phyloP scores from a whole-genome alignment of 2,888 invertebrate species.

The Brachypalpus laphriformis region DNA sequence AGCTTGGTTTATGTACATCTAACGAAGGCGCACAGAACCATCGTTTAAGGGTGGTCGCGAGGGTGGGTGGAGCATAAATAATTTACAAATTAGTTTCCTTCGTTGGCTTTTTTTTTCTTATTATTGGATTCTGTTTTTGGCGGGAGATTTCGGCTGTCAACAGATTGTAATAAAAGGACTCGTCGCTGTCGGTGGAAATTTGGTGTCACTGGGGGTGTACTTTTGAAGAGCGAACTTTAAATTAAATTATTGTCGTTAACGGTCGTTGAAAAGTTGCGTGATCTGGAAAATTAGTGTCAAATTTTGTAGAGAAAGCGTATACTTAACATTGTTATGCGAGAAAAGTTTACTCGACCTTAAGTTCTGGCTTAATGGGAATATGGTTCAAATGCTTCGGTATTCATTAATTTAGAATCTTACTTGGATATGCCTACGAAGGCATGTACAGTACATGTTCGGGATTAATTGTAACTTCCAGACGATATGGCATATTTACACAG shows the following conservation, averaged over 20 bases:
- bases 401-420: not conserved
- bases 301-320: not conserved
- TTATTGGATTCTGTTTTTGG: slow-evolving; percentile 19
- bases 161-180: slow-evolving; percentile 28
- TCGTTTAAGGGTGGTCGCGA: slow-evolving; percentile 36
- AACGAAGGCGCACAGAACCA: slow-evolving; percentile 15
- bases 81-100: slow-evolving; percentile 62
- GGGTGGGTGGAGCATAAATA: slow-evolving; percentile 45
- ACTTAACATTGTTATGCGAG: not conserved
- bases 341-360: not conserved
- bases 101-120: not conserved
- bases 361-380: slow-evolving; percentile 1
- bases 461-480: slow-evolving; percentile 18
- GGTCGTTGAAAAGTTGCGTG: slow-evolving; percentile 37
- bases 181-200: not conserved
- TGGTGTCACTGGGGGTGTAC: not conserved
- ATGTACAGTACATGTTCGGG: not conserved
- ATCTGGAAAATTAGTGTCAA: slow-evolving; percentile 36
- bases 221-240: slow-evolving; percentile 23
- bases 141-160: slow-evolving; percentile 50
- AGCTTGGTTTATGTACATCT: slow-evolving; percentile 21
- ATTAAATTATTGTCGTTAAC: slow-evolving; percentile 45
- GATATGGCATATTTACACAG: slow-evolving; percentile 17
- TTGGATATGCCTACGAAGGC: not conserved
- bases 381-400: not conserved